Evolutionary conservation across 2,113 vertebrate species (phyloP).

Genomic region (Ammospiza caudacuta): DNA sequence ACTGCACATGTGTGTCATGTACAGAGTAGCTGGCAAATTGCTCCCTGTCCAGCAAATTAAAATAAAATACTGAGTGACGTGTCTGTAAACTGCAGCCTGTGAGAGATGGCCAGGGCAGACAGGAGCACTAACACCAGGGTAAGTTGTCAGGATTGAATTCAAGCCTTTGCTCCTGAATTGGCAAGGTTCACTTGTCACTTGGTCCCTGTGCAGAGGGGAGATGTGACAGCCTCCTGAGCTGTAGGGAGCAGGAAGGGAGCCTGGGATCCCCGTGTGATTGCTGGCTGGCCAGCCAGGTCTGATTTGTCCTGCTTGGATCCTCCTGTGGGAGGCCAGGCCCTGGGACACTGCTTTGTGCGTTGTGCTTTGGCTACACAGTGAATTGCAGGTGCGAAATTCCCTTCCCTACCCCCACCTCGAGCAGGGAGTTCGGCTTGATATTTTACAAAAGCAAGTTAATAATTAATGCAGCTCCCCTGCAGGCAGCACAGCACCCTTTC

Average conservation of each 20-base stretch:
- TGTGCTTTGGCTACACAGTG: not conserved
- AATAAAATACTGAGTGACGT: not conserved
- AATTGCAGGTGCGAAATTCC: not conserved
- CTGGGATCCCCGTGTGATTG: not conserved
- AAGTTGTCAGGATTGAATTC: not conserved
- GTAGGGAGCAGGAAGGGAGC: not conserved
- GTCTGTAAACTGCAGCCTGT: not conserved
- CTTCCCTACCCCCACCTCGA: not conserved
- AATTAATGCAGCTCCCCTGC: conserved; percentile 54
- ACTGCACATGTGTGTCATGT: fast-evolving
- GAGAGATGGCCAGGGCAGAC: not conserved
- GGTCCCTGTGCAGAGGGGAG: not conserved
- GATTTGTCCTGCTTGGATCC: not conserved
- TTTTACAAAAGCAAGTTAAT: conserved; percentile 74
- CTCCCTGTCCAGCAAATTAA: not conserved
- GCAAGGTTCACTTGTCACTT: not conserved
- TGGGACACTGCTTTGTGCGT: not conserved
- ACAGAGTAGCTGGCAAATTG: not conserved
- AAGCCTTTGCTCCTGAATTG: not conserved
- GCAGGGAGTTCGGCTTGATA: conserved; percentile 12
- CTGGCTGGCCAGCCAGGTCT: not conserved
- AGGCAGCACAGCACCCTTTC: conserved; percentile 8
- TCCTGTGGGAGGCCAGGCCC: not conserved
- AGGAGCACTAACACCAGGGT: not conserved
- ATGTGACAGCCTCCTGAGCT: not conserved